Base-by-base conservation (phyloP, 2,113 vertebrate genomes). In the Strix uralensis region DNA sequence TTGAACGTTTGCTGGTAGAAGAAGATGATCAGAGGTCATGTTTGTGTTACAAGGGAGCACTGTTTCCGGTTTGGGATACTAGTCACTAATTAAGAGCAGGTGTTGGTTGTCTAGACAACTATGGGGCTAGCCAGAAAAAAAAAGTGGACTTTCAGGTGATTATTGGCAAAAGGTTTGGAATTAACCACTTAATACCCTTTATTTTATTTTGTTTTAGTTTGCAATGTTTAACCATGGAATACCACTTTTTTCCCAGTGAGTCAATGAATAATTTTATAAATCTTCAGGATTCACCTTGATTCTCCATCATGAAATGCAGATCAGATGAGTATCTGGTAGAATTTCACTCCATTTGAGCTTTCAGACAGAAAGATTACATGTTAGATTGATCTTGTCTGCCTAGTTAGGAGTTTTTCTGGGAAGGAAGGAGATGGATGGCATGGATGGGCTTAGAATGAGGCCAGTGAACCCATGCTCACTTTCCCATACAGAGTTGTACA, bases 81-180 rank as follows among this genome's bases (percentile, higher is more conserved):
- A 67, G 51, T 38, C 62, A 67, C 86, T 93, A 80, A 80, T 93
- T 82, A 89, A 74, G 72, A 93, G 73, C 88, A 95, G 81, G 93
- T 91, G 91, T 75, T 79, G 34, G 47, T 89, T 86, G 71, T 93
- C 91, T 86, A 89, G 84, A 95, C 66, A 62, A 71, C 77, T 46
- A 26, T 13, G 38, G 49, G 61, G 32, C 26, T 52, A 71, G 72
- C 67, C 44, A 63, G 83, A 15, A 58, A 47, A 54, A 54, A 81
- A 51, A 67, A 47, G 46, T 57, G 29, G 21, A 5, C 55, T 79
- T 83, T 83, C 77, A 95, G 84, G 88, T 91, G 88, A 54, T 91
- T 89, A 66, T 66, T 80, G 42, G 34, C 26, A 52, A 75, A 88
- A 79, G 12, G 23, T 36, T 42, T 44, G 58, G 15, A 86, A 71